A percentile compares a stretch with the other conserved stretches of the same genome.
These are phyloP conservation scores for Bolinopsis microptera DNA, from an alignment of 37 sponge, comb jelly and placozoan species.

Conservation along the genomic window DNA sequence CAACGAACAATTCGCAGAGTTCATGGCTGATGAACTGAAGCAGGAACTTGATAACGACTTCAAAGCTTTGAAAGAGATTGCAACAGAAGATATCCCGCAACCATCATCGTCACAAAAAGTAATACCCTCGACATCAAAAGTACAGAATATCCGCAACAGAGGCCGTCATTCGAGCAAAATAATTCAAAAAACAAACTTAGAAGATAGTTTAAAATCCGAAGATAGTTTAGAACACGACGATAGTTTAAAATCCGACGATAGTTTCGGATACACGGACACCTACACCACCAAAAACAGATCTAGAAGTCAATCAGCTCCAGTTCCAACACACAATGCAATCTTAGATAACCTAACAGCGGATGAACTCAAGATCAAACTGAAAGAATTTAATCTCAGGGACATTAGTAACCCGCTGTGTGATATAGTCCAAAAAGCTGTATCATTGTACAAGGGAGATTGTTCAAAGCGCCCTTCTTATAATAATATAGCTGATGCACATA, in stretches of 20 bases:
- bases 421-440: not conserved
- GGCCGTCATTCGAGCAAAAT: too few relatives aligned
- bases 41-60: not conserved
- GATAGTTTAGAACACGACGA: too few relatives aligned
- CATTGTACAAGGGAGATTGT: not conserved
- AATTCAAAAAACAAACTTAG: too few relatives aligned
- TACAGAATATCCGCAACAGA: too few relatives aligned
- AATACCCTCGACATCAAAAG: too few relatives aligned
- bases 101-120: not conserved
- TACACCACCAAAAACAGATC: too few relatives aligned
- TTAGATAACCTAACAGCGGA: not conserved
- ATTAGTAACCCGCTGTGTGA: not conserved
- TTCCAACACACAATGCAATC: not conserved
- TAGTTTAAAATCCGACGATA: too few relatives aligned
- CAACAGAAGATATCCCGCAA: not conserved
- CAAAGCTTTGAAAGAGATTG: not conserved
- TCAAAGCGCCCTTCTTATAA: not conserved
- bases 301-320: not conserved
- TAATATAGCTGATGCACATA: not conserved
- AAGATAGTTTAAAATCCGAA: too few relatives aligned
- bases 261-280: too few relatives aligned
- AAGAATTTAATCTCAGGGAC: not conserved
- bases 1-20: not conserved
- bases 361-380: not conserved
- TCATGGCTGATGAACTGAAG: not conserved